Percentiles rank a stretch among this genome's conserved stretches.
phyloP scores from a whole-genome alignment of 1,140 invertebrate species.

The Portunus trituberculatus region DNA sequence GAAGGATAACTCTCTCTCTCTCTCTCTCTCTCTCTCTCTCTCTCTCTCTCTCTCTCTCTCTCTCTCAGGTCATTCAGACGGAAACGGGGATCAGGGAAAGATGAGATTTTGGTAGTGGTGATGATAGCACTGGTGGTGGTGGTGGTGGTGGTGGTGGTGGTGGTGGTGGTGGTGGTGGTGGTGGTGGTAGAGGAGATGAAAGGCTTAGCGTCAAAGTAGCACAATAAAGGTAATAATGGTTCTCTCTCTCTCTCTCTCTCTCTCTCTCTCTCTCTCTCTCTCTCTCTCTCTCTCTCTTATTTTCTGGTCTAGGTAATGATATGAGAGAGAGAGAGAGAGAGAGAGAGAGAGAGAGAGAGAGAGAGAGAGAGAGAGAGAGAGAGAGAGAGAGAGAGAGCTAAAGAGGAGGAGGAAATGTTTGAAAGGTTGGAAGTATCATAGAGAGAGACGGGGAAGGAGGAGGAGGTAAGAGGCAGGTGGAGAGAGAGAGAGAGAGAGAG shows the following conservation, averaged over 20 bases:
- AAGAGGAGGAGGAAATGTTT: neutral
- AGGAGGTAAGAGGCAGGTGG: neutral
- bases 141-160: neutral
- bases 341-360: no score
- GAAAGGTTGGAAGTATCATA: neutral
- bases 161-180: neutral
- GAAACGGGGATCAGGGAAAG: neutral
- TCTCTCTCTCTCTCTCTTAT: no score
- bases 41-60: slow-evolving; percentile 17
- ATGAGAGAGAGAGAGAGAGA: no score
- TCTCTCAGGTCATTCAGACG: neutral
- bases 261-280: neutral
- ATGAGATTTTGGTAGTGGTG: neutral
- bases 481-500: neutral
- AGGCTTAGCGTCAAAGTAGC: slow-evolving; percentile 9
- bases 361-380: no score
- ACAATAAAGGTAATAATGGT: neutral
- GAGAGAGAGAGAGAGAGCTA: neutral
- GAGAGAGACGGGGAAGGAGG: neutral
- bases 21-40: slow-evolving; percentile 20
- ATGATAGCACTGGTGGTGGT: neutral
- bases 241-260: neutral
- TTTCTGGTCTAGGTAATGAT: no score
- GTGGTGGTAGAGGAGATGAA: slow-evolving; percentile 7
- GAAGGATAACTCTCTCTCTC: slow-evolving; percentile 5